Evolutionary conservation across 2,888 invertebrate genomes (phyloP), one percentile per base, ranked within the genome.

Genomic region (Ectemnius lituratus): DNA sequence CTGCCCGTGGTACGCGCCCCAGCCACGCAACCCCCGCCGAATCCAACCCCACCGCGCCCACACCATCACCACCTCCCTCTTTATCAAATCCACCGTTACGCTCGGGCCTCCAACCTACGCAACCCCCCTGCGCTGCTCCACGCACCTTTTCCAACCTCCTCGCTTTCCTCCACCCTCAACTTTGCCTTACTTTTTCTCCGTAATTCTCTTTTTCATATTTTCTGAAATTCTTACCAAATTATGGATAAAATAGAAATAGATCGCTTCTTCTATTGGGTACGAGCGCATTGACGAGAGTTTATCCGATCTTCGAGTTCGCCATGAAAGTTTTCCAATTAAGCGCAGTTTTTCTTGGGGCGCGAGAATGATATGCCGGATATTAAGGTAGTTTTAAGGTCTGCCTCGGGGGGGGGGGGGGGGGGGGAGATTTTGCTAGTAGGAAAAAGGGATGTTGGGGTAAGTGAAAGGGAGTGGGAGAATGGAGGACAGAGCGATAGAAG

Each of bases 61-160:
- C 64, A 49, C 72, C 56, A 14, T 18, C 37, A 59, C 63, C 52
- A 23, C 4, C 27, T 28, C 23, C 64, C 70, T 27, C 11, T 37
- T 37, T 37, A 49, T 49, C 59, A 73, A 73, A 67, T 76, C 74
- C 73, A 76, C 73, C 76, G 73, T 76, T 74, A 64, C 59, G 56
- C 64, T 46, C 64, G 71, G 56, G 52, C 28, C 59, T 69, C 37
- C 56, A 14, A 45, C 67, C 67, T 64, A 52, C 71, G 67, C 71
- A 59, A 63, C 59, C 20, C 67, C 57, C 49, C 57, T 58, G 58
- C 11, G 46, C 14, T 46, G 13, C 60, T 49, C 27, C 60, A 52
- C 61, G 67, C 60, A 37, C 57, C 16, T 59, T 58, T 46, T 11
- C 37, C 37, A 6, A 37, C 37, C 5, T 37, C 11, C 37, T 37